Evolutionary conservation across 2,113 vertebrate species (phyloP).

Genomic region (Cranoglanis bouderius): DNA sequence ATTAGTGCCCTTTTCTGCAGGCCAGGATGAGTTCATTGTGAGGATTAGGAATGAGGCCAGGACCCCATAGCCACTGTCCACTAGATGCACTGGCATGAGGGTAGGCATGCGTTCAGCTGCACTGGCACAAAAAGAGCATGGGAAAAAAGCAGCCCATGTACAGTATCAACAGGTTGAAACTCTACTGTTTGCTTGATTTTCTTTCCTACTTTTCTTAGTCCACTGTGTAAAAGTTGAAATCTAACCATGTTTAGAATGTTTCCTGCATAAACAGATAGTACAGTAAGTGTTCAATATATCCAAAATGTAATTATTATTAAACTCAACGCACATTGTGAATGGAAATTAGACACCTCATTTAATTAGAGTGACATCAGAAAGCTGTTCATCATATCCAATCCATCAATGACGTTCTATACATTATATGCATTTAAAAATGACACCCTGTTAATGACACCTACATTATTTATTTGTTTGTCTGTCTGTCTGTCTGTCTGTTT

Average conservation of each 20-base stretch:
- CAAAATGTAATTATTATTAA: neutral
- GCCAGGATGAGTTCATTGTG: slow-evolving; percentile 77
- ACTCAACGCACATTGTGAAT: neutral
- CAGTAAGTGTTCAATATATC: neutral
- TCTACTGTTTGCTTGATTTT: neutral
- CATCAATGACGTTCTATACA: neutral
- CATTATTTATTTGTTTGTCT: neutral
- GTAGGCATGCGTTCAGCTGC: slow-evolving; percentile 70
- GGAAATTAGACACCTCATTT: neutral
- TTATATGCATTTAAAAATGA: neutral
- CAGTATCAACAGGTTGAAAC: neutral
- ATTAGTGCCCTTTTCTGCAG: slow-evolving; percentile 79
- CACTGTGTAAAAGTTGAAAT: neutral
- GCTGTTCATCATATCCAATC: neutral
- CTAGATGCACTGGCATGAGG: slow-evolving; percentile 66
- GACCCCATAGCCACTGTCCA: slow-evolving; percentile 66
- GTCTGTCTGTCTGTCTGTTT: neutral
- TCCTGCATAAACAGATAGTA: neutral
- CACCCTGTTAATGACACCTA: neutral
- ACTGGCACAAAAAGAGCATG: slow-evolving; percentile 67
- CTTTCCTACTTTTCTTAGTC: neutral
- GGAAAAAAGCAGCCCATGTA: slow-evolving; percentile 63
- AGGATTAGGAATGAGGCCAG: slow-evolving; percentile 69
- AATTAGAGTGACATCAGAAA: neutral
- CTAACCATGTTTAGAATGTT: neutral